Base-by-base conservation (phyloP, 2,888 invertebrate genomes). In the Drosophila pseudotakahashii region DNA sequence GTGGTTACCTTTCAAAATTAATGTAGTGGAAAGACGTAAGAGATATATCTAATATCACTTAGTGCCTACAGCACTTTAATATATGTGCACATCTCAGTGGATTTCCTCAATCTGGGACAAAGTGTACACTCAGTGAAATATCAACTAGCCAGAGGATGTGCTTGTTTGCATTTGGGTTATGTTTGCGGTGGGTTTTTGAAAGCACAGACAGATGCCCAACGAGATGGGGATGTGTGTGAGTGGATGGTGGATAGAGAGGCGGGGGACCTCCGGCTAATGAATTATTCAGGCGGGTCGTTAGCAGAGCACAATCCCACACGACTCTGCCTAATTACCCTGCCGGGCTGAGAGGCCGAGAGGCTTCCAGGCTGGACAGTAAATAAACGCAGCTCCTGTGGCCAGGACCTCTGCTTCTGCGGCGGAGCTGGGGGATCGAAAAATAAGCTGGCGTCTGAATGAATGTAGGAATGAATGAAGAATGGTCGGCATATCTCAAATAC, bases 221-320 rank as follows among this genome's bases (percentile, higher is more conserved):
- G 41, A 37, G 50, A 63, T 19, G 36, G 44, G 36, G 42, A 26
- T 52, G 48, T 47, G 50, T 23, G 45, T 19, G 32, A 53, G 50
- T 10, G 42, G 39, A 19, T 16, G 51, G 19, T 47, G 14, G 50
- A 41, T 45, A 32, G 41, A 6, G 54, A 6, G 54, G n/a, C 16
- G 34, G 37, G 37, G 60, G 62, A 30, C 30, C 42, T 23, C 68
- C 19, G 41, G 41, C 71, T 80, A 78, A 86, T 84, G 83, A 88
- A 79, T 82, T 71, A 84, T 84, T 82, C 80, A 84, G 74, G 47
- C 62, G 48, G 78, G 64, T 77, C 81, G 71, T 81, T 79, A 79
- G 74, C 73, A 71, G 51, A 36, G 62, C 75, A 58, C 78, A 70
- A 39, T 44, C 66, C 39, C 53, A 73, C 62, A 83, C 73, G 72